Evolutionary conservation across 2,888 invertebrate species (phyloP), one percentile per base, ranked within the genome.

Genomic region (Philhelius pedissequus): DNA sequence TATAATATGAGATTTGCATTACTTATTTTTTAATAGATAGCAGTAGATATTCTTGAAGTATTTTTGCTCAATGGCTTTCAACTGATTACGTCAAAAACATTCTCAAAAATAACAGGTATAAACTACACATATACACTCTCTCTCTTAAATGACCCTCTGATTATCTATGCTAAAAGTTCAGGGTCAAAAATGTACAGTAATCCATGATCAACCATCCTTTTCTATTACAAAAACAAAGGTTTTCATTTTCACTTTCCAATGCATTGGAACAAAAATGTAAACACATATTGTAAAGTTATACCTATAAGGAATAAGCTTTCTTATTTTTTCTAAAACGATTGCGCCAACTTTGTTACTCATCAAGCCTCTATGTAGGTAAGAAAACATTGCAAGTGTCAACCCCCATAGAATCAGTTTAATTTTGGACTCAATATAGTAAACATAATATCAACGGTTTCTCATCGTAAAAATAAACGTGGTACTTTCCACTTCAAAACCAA

Each of bases 121-220:
- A n/a, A n/a, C n/a, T n/a, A n/a, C n/a, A n/a, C n/a, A n/a, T n/a
- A 27, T 13, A 30, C 60, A 20, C 38, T 52, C 56, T 70, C 38
- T 52, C 56, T 70, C 56, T 43, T n/a, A 60, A 68, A 48, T 73
- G 73, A 74, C 68, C 54, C 60, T 69, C 68, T 68, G 48, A n/a
- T 78, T 82, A 78, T 73, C 82, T 82, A 48, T 82, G 82, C 38
- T 82, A 78, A 82, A 78, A 78, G 82, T 82, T 82, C 82, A 82
- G 68, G 82, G 82, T 73, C 78, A 82, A 25, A 15, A 76, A 13
- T 15, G 15, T 11, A 9, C 11, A n/a, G 4, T 7, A 27, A 15
- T 4, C 52, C 43, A 43, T 20, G 30, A 22, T 60, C 20, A 18
- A 50, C 32, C 50, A 27, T 25, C 18, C n/a, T 6, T 38, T 18